A percentile compares a stretch with the other conserved stretches of the same genome.
Conservation (phyloP, 2,888 invertebrate genomes). For the Volucella bombylans region DNA sequence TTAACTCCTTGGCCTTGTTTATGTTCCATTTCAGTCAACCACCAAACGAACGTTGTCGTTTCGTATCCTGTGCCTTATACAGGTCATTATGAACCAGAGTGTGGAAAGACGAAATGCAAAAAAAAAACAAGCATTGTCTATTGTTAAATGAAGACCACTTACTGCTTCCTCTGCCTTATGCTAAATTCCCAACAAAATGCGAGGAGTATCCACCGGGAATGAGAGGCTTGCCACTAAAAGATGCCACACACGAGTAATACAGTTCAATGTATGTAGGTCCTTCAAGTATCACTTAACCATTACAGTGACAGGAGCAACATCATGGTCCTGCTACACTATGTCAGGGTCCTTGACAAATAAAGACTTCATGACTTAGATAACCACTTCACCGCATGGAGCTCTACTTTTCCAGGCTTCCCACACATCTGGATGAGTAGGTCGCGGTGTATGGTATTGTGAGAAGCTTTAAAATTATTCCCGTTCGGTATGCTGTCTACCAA, state of each 20-base stretch:
- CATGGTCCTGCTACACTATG: constrained; percentile 30
- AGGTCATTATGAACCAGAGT: constrained; percentile 11
- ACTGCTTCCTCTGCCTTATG: background rate
- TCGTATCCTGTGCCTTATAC: background rate
- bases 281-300: constrained; percentile 60
- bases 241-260: constrained; percentile 6
- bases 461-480: background rate
- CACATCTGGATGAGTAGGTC: constrained; percentile 44
- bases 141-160: constrained; percentile 37
- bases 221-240: constrained; percentile 38
- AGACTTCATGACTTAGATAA: constrained; percentile 12
- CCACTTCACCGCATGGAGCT: background rate
- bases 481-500: background rate
- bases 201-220: constrained; percentile 21
- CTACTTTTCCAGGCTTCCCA: background rate
- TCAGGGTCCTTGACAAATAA: constrained; percentile 34
- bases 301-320: constrained; percentile 51
- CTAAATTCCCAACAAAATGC: background rate
- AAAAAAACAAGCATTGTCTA: background rate
- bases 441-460: constrained; percentile 1
- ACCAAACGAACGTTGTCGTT: constrained; percentile 23
- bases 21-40: constrained; percentile 46
- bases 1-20: constrained; percentile 54
- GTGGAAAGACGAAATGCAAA: background rate
- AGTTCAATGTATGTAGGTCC: constrained; percentile 47